These are phyloP conservation scores for Astyanax mexicanus DNA, from an alignment of 2,797 vertebrate genomes.

Conservation along the genomic window DNA sequence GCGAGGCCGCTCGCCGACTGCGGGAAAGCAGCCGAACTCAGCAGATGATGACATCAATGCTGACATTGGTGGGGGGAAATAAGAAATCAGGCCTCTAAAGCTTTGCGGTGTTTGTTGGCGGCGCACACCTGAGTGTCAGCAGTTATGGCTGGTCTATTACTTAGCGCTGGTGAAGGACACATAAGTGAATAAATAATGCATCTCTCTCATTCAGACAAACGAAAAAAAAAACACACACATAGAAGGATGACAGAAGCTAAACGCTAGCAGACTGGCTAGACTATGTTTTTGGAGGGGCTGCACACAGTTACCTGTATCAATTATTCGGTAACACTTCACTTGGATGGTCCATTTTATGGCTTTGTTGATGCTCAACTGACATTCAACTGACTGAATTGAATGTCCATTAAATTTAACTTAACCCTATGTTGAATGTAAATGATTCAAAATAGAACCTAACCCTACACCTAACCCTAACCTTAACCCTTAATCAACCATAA, in stretches of 20 bases:
- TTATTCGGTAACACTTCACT: too few relatives aligned
- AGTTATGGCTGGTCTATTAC: conserved; percentile 1
- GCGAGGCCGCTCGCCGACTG: background rate
- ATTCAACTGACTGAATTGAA: too few relatives aligned
- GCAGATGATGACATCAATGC: conserved; percentile 6
- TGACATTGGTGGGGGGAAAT: background rate
- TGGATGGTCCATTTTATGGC: too few relatives aligned
- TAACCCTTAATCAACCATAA: too few relatives aligned
- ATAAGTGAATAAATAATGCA: conserved; percentile 1
- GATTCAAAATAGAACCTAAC: too few relatives aligned
- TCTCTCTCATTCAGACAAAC: too few relatives aligned
- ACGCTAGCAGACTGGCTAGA: background rate
- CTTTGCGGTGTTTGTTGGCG: background rate
- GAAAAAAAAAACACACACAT: background rate
- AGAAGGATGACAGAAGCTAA: background rate
- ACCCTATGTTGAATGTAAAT: too few relatives aligned
- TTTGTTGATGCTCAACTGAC: too few relatives aligned
- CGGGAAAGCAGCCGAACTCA: background rate
- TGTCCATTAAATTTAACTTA: too few relatives aligned
- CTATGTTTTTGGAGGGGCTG: too few relatives aligned
- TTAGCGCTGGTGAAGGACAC: background rate
- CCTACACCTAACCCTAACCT: too few relatives aligned
- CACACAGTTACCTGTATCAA: too few relatives aligned
- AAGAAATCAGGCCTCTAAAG: background rate
- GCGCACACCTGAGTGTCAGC: background rate